Conservation (phyloP, 1,140 invertebrate species). For the Bombus turneri region DNA sequence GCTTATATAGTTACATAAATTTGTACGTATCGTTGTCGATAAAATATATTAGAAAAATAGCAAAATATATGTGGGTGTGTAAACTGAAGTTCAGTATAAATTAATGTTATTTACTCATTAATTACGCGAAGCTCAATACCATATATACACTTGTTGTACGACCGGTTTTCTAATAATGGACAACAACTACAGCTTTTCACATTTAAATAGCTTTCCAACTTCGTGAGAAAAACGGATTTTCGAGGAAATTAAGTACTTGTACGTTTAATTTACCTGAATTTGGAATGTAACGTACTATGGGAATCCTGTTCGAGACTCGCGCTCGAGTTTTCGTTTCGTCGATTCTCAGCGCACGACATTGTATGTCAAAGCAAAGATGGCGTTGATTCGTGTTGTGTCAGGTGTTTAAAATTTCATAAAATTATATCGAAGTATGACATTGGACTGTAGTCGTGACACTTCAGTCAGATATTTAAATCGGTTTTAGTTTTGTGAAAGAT, state of each 20-base stretch:
- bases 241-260: background rate
- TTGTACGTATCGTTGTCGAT: background rate
- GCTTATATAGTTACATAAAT: background rate
- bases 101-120: background rate
- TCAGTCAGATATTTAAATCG: background rate
- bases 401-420: conserved; percentile 67
- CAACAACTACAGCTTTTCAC: background rate
- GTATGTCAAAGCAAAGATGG: conserved; percentile 67
- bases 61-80: background rate
- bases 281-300: background rate
- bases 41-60: conserved; percentile 11
- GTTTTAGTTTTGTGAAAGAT: background rate
- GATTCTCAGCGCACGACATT: conserved; percentile 18
- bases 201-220: background rate
- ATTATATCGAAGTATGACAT: conserved; percentile 34
- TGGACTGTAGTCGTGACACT: background rate
- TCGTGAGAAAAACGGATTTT: background rate
- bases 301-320: conserved; percentile 34
- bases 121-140: background rate
- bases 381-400: conserved; percentile 72
- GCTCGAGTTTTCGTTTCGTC: background rate
- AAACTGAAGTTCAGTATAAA: background rate
- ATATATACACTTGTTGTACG: background rate
- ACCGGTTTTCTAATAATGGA: conserved; percentile 32
- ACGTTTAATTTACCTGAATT: background rate